Evolutionary conservation across 2,888 invertebrate genomes (phyloP), one percentile per base, ranked within the genome.

Genomic region (Nomada flava): DNA sequence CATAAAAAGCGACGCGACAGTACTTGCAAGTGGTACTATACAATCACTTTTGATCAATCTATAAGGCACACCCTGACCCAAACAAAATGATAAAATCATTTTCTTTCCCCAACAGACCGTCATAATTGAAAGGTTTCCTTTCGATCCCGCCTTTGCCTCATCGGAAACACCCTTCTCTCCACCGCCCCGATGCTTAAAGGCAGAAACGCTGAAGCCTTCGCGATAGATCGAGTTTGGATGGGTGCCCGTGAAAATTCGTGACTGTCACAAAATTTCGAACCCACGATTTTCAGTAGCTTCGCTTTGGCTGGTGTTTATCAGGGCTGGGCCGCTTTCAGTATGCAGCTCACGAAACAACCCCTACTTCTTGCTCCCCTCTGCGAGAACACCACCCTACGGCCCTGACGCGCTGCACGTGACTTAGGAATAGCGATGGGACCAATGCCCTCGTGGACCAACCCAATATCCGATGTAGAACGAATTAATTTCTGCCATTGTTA

Each of bases 271-370:
- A 81, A 83, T 84, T 82, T 62, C 84, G 70, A 69, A 80, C 79
- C 70, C 69, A 76, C 86, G 80, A 87, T 81, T 86, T 82, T 79
- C 83, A 71, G 73, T 67, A 81, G 82, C 62, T 69, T 78, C 81
- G 82, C 86, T 82, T 86, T 80, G 83, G 13, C 77, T 76, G 85
- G 87, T 91, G 90, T 91, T 91, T 91, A 91, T 91, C 91, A 86
- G 85, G 75, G 76, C 74, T 2, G 72, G 69, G 73, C 78, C 75
- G 80, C 69, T 72, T 88, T 88, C 83, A 78, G 83, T 89, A 91
- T 91, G 89, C 91, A 76, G 82, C 88, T 86, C 91, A 91, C 91
- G 91, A 85, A 90, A 84, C 84, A 81, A 74, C 84, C 89, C 82
- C 78, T 72, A 75, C 77, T 81, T 76, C 78, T 65, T 70, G 76